Percentiles rank a stretch among this genome's conserved stretches.
Conservation (phyloP, 1,140 invertebrate genomes). For the Planococcus citri region DNA sequence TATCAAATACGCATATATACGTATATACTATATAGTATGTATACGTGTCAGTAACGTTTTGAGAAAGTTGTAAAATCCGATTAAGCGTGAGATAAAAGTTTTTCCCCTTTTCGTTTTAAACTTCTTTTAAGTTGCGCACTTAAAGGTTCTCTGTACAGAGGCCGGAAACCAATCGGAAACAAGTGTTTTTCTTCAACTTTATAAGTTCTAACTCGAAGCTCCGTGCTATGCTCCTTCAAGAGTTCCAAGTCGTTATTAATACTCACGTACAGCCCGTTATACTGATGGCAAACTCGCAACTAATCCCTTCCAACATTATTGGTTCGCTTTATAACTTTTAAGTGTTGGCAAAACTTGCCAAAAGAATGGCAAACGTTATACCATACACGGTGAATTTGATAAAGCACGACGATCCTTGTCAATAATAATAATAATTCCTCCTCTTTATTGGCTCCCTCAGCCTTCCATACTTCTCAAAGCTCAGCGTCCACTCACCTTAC, state of each 20-base stretch:
- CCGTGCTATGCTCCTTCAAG: neutral
- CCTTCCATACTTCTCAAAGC: too few species aligned
- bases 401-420: too few species aligned
- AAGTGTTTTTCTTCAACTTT: constrained; percentile 6
- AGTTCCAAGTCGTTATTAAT: constrained; percentile 2
- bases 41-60: constrained; percentile 6
- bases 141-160: neutral
- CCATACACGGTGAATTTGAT: too few species aligned
- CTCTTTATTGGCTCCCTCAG: too few species aligned
- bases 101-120: constrained; percentile 7
- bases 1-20: neutral
- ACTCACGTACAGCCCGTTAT: constrained; percentile 5
- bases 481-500: too few species aligned
- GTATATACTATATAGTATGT: too few species aligned
- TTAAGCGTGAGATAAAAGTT: constrained; percentile 7
- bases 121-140: constrained; percentile 6
- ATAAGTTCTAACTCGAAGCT: neutral
- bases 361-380: neutral
- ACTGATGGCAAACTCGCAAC: neutral
- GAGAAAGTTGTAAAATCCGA: constrained; percentile 6
- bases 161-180: constrained; percentile 5
- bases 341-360: neutral
- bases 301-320: neutral
- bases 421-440: too few species aligned
- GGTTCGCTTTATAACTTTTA: constrained; percentile 3